Base-by-base conservation (phyloP, 2,888 invertebrate genomes). In the Eupithecia centaureata region DNA sequence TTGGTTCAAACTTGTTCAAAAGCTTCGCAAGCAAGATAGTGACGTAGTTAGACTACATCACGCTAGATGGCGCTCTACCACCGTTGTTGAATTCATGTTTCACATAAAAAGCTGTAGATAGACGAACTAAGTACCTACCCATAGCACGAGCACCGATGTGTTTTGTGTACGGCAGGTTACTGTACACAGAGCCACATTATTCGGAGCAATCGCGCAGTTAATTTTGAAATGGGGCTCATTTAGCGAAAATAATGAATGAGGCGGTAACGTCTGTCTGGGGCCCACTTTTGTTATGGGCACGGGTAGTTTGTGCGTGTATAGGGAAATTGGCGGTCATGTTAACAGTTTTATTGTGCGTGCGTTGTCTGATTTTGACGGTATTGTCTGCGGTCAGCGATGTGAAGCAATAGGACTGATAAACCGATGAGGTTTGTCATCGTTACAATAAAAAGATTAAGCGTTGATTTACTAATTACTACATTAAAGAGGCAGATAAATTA, bases 131-230 rank as follows among this genome's bases (percentile, higher is more conserved):
- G 42, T 38, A 38, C 5, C 2, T 61, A 52, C 28, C 56, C 51
- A 35, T 63, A 61, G 33, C n/a, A n/a, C n/a, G n/a, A 35, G 22
- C 56, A 42, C 22, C 32, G 52, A 59, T 52, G 62, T 65, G 62
- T 59, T 63, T 56, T 65, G 47, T 65, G 25, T 63, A 62, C 60
- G 63, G 70, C 57, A 59, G 65, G 86, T 82, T 79, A 79, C 81
- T 81, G 78, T 78, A 81, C 81, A 83, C 78, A 78, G 76, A 79
- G 83, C 35, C 38, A 76, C 83, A 87, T 90, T 91, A 88, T 89
- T 85, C 82, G 82, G 85, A 86, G 89, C 87, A 90, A 90, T 90
- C 86, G 89, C 84, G 90, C 89, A 90, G 88, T 89, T 90, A 91
- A 90, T 91, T 90, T 89, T 83, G 81, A 87, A 90, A 91, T 90